Base-by-base conservation (phyloP, 2,113 vertebrate genomes). In the Stictonetta naevosa region DNA sequence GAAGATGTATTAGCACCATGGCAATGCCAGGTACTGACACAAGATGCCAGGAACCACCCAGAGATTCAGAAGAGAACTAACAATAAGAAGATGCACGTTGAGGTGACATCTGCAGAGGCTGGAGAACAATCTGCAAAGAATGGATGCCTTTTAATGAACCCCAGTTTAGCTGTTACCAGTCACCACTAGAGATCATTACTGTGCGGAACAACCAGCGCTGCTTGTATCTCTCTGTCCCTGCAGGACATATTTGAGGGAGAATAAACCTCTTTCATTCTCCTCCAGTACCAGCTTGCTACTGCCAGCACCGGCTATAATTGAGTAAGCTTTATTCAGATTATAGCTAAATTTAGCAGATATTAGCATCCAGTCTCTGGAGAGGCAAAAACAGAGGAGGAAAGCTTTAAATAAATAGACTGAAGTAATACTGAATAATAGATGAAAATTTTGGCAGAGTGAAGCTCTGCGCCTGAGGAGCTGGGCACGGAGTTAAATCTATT, bases 291-390 rank as follows among this genome's bases (percentile, higher is more conserved):
- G 75, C 62, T 76, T 82, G 36, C 73, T 91, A 82, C 58, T 73
- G 74, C 66, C 77, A 73, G 77, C 53, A 44, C 15, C 36, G 44
- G 53, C 86, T 84, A 2, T 79, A 95, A 96, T 14, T 62, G 81
- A 89, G 8, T 73, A 69, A 76, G 53, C 25, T 88, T 90, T 84
- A 93, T 76, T 87, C 77, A 76, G 58, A 84, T n/a, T 3, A 64
- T 34, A 53, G 40, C 53, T 87, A 91, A 91, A 89, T 79, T 91
- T 91, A 95, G 77, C 58, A 53, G 62, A 11, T 42, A 92, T 69
- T 83, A 90, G 46, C 83, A 92, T 52, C 12, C 34, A 55, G 50
- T 38, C 85, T 92, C 85, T 52, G 67, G 60, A 75, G 69, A 15
- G 29, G 14, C 1, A 2, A 92, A 84, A 89, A 79, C 2, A 1